Conservation (phyloP, 2,888 invertebrate genomes). For the Gerris lacustris region DNA sequence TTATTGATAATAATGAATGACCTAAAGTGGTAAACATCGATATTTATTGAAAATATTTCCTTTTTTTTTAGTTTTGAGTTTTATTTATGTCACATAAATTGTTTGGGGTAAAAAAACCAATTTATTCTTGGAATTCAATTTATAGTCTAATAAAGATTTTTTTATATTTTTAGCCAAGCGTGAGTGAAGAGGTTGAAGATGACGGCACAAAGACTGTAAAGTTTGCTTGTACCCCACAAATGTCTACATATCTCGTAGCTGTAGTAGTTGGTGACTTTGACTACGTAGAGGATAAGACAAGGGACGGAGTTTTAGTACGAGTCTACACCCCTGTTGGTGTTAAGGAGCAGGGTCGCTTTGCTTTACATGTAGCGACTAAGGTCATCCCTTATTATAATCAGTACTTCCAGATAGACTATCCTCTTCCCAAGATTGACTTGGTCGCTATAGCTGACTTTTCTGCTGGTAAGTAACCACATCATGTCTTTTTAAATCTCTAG, state of each 20-base stretch:
- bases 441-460: slow-evolving; percentile 93
- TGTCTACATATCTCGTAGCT: slow-evolving; percentile 92
- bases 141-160: background rate
- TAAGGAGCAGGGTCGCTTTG: slow-evolving; percentile 82
- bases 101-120: no score
- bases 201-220: slow-evolving; percentile 45
- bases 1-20: no score
- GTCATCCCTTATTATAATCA: slow-evolving; percentile 87
- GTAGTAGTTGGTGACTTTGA: slow-evolving; percentile 92
- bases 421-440: slow-evolving; percentile 89
- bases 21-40: no score
- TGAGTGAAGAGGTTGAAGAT: slow-evolving; percentile 30
- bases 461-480: slow-evolving; percentile 43
- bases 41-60: no score
- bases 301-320: slow-evolving; percentile 67
- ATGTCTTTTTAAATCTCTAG: background rate
- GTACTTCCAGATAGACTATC: slow-evolving; percentile 89
- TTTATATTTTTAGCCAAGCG: slow-evolving; percentile 36
- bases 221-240: slow-evolving; percentile 76
- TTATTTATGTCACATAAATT: no score
- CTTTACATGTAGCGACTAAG: slow-evolving; percentile 80
- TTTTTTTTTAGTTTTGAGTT: no score
- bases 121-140: background rate
- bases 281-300: slow-evolving; percentile 70
- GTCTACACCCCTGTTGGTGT: slow-evolving; percentile 83